These are phyloP conservation scores for Isoperla grammatica DNA, from an alignment of 2,888 invertebrate genomes.

Conservation along the genomic window DNA sequence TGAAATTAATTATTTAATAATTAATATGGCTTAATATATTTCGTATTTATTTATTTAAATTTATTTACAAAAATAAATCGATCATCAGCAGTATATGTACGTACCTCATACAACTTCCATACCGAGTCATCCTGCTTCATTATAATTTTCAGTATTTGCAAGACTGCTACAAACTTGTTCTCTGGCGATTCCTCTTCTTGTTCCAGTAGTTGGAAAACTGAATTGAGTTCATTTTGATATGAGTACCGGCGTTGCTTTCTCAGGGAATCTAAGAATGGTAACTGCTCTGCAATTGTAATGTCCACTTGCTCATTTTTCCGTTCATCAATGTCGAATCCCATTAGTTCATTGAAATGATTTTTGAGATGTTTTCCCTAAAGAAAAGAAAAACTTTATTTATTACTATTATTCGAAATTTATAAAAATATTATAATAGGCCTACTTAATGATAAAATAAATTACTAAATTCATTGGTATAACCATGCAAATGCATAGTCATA, in stretches of 20 bases:
- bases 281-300: not conserved
- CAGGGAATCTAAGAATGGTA: not conserved
- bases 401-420: too few relatives aligned
- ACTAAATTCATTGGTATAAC: too few relatives aligned
- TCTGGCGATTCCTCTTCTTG: not conserved
- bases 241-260: too few relatives aligned
- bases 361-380: not conserved
- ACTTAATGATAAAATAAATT: too few relatives aligned
- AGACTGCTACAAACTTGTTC: not conserved
- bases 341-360: not conserved
- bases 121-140: not conserved
- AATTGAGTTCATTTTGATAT: too few relatives aligned
- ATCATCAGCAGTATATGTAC: not conserved
- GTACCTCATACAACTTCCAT: not conserved
- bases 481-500: too few relatives aligned
- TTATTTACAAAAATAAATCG: not conserved
- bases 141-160: not conserved
- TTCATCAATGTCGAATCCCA: not conserved
- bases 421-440: too few relatives aligned
- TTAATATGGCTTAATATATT: too few relatives aligned
- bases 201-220: not conserved
- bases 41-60: too few relatives aligned
- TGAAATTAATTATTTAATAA: too few relatives aligned
- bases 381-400: not conserved
- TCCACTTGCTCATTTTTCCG: not conserved